Conservation (phyloP, 2,888 invertebrate species). For the Sphecodes monilicornis region DNA sequence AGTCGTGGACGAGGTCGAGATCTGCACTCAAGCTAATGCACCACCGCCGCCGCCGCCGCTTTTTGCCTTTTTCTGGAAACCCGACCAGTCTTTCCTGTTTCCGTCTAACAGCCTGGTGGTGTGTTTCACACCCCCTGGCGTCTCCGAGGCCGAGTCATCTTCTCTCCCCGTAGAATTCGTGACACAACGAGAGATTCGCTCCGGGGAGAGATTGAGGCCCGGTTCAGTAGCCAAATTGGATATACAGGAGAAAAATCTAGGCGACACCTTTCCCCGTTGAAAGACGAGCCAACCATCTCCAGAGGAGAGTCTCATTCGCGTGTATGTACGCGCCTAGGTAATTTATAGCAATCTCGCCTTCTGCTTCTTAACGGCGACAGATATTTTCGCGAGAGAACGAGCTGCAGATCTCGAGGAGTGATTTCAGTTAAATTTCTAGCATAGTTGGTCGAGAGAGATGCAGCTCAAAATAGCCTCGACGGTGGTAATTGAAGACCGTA, state of each 20-base stretch:
- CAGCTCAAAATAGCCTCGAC: neutral
- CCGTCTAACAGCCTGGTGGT: slow-evolving; percentile 3
- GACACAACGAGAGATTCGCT: neutral
- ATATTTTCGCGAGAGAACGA: neutral
- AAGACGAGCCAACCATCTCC: neutral
- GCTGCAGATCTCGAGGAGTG: neutral
- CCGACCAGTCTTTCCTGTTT: slow-evolving; percentile 10
- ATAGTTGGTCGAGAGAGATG: neutral
- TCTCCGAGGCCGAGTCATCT: neutral
- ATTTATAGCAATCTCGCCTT: neutral
- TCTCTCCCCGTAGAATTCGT: slow-evolving; percentile 17
- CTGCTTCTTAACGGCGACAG: neutral
- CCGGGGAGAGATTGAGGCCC: neutral
- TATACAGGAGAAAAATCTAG: slow-evolving; percentile 30
- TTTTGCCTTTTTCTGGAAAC: slow-evolving; percentile 50
- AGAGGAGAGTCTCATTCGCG: neutral
- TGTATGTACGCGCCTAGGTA: neutral
- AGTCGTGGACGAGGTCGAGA: slow-evolving; percentile 49
- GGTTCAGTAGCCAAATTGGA: slow-evolving; percentile 35
- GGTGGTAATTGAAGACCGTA: neutral
- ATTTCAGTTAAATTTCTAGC: slow-evolving; percentile 1
- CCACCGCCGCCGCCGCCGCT: slow-evolving; percentile 2
- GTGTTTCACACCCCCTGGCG: slow-evolving; percentile 29
- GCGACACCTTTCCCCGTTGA: neutral
- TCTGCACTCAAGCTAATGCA: slow-evolving; percentile 53